Percentiles rank a stretch among this genome's conserved stretches.
Conservation (phyloP, 2,797 vertebrate species). For the Ceyx erithaca region DNA sequence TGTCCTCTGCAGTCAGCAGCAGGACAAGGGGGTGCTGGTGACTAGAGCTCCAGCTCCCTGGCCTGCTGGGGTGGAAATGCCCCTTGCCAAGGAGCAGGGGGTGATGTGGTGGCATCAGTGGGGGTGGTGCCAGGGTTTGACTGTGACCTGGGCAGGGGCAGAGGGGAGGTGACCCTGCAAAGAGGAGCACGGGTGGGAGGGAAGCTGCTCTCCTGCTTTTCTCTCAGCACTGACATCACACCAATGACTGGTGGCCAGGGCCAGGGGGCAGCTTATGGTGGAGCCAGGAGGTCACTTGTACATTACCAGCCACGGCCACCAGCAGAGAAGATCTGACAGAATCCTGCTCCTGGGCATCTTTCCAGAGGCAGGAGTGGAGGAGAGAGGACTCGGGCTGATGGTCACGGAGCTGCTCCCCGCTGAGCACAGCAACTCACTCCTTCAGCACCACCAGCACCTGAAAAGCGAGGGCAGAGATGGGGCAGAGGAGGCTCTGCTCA, state of each 20-base stretch:
- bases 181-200: fast-evolving
- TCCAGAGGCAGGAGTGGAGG: background rate
- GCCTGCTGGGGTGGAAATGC: background rate
- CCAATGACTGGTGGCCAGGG: background rate
- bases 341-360: background rate
- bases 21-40: background rate
- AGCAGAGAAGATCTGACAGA: background rate
- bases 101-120: fast-evolving
- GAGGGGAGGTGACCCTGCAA: background rate
- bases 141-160: background rate
- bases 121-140: background rate
- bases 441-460: fast-evolving
- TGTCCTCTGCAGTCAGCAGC: background rate
- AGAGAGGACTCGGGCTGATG: background rate
- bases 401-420: background rate
- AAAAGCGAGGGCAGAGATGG: fast-evolving
- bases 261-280: fast-evolving
- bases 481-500: background rate
- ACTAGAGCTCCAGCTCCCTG: background rate
- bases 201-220: background rate
- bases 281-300: background rate
- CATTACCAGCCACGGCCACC: background rate
- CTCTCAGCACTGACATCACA: fast-evolving
- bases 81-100: background rate
- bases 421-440: background rate